Conservation (phyloP, 2,113 vertebrate species). For the Dasyornis broadbenti region DNA sequence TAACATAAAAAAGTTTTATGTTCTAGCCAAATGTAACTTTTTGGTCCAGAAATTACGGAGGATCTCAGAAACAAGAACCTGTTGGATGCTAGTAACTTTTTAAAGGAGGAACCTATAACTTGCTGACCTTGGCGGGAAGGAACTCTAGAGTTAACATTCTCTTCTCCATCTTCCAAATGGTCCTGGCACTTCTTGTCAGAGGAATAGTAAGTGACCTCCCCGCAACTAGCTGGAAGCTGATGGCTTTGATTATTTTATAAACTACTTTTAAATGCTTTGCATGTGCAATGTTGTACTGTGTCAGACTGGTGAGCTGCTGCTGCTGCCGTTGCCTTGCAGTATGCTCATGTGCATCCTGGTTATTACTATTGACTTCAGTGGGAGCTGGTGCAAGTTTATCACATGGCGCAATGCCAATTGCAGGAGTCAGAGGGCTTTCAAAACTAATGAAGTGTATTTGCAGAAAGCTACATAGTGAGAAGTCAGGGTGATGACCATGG, state of each 20-base stretch:
- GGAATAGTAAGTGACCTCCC: background rate
- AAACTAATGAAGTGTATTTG: background rate
- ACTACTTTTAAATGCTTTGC: background rate
- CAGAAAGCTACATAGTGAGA: background rate
- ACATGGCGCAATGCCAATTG: background rate
- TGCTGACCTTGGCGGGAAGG: background rate
- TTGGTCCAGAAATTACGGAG: background rate
- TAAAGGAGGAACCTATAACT: background rate
- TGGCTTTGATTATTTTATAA: background rate
- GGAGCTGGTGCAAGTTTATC: background rate
- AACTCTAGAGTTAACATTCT: background rate
- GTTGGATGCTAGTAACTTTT: background rate
- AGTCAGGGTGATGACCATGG: background rate
- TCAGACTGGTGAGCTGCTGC: background rate
- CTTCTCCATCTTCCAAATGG: background rate
- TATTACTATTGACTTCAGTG: background rate
- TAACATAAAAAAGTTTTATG: background rate
- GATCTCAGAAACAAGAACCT: background rate
- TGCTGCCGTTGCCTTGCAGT: rapidly evolving
- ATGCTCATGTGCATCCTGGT: too few relatives aligned
- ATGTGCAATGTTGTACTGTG: background rate
- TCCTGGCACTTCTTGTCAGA: background rate
- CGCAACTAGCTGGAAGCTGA: background rate
- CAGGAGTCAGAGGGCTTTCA: background rate
- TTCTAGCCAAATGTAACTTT: background rate